Evolutionary conservation across 2,113 vertebrate species (phyloP).

Genomic region (Brevimyrus niger): DNA sequence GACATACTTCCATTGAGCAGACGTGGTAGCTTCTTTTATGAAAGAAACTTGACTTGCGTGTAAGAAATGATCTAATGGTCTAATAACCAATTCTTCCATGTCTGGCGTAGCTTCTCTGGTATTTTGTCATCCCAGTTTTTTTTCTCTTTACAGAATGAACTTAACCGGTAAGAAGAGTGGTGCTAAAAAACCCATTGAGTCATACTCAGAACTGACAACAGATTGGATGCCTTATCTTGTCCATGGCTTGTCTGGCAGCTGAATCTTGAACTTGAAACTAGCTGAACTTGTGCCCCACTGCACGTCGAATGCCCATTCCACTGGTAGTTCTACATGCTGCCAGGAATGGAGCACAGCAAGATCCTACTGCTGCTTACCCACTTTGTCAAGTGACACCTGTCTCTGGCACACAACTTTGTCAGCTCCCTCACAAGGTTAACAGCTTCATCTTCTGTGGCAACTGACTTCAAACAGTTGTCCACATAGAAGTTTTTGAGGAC

Average conservation of each 20-base stretch:
- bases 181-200: not conserved
- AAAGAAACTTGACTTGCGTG: not conserved
- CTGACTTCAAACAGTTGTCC: not conserved
- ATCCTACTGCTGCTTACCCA: not conserved
- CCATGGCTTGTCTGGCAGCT: not conserved
- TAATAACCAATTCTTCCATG: not conserved
- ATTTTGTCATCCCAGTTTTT: not conserved
- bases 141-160: not conserved
- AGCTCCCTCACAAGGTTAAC: too few relatives aligned
- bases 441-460: too few relatives aligned
- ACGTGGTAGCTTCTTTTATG: not conserved
- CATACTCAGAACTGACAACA: not conserved
- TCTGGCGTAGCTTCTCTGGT: not conserved
- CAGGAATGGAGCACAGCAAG: not conserved
- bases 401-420: not conserved
- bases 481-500: not conserved
- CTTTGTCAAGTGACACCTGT: not conserved
- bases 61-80: not conserved
- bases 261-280: not conserved
- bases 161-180: not conserved
- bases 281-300: not conserved
- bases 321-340: not conserved
- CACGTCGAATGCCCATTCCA: not conserved
- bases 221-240: not conserved
- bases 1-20: not conserved